A percentile compares a stretch with the other conserved stretches of the same genome.
These are phyloP conservation scores for Spea hammondii DNA, from an alignment of 2,797 vertebrate genomes.

Conservation along the genomic window DNA sequence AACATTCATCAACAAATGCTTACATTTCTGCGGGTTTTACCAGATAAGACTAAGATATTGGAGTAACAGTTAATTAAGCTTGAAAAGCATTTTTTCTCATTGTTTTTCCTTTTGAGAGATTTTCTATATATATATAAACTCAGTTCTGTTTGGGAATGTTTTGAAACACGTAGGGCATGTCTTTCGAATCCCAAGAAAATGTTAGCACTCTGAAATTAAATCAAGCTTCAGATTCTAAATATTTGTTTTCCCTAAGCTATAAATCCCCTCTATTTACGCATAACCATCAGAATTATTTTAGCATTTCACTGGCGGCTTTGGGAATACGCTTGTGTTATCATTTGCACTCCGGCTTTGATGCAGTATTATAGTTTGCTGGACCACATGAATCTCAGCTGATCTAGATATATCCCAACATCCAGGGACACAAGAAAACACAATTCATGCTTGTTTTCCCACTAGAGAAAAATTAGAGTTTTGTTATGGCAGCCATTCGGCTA, in stretches of 20 bases:
- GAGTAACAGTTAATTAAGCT: constrained; percentile 60
- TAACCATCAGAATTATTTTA: constrained; percentile 38
- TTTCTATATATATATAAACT: constrained; percentile 46
- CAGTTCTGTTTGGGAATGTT: constrained; percentile 51
- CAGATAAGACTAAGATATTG: constrained; percentile 61
- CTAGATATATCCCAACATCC: not conserved
- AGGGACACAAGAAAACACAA: too few relatives aligned
- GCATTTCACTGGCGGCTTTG: constrained; percentile 19
- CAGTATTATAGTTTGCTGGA: not conserved
- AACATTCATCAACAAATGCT: constrained; percentile 55
- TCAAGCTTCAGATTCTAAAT: constrained; percentile 38
- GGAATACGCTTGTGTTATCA: not conserved
- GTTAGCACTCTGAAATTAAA: constrained; percentile 39
- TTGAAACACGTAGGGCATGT: constrained; percentile 37
- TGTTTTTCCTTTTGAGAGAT: constrained; percentile 50
- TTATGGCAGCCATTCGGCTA: too few relatives aligned
- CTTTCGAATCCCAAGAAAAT: constrained; percentile 50
- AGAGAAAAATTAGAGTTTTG: too few relatives aligned
- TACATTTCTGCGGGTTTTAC: constrained; percentile 58
- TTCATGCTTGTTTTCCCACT: too few relatives aligned
- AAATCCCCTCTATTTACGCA: constrained; percentile 30
- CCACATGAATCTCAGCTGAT: not conserved
- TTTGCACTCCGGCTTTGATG: not conserved
- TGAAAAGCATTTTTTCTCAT: constrained; percentile 53
- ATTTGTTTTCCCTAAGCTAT: constrained; percentile 50